A percentile compares a stretch with the other conserved stretches of the same genome.
phyloP scores from a whole-genome alignment of 2,797 vertebrate species.

The Danio jaintianensis region DNA sequence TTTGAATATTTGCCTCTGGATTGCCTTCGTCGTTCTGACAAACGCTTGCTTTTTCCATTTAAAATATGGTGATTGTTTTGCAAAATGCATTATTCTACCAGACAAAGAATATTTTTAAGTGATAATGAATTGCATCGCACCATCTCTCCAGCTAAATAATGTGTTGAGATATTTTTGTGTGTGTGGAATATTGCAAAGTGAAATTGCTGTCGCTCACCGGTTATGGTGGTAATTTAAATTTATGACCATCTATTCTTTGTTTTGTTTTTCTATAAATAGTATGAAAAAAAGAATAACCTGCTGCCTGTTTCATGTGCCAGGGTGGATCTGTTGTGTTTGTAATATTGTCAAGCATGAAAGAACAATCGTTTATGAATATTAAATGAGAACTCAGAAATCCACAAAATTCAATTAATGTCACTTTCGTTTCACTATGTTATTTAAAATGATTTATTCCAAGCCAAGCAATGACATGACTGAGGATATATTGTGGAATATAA shows the following conservation, averaged over 20 bases:
- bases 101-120: constrained; percentile 7
- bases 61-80: not conserved
- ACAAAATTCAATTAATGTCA: constrained; percentile 1
- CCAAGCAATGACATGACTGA: not conserved
- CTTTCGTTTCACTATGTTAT: not conserved
- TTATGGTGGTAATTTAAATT: not conserved
- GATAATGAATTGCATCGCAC: not conserved
- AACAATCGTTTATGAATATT: constrained; percentile 8
- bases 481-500: no score
- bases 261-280: constrained; percentile 1
- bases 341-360: not conserved
- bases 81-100: not conserved
- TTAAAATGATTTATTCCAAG: not conserved
- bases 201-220: not conserved
- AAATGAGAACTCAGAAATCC: not conserved
- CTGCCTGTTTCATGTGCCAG: not conserved
- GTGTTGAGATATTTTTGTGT: constrained; percentile 2
- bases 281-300: not conserved
- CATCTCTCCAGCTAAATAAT: not conserved
- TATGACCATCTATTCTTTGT: not conserved
- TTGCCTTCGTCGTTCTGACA: not conserved
- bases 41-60: not conserved
- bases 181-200: not conserved
- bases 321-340: not conserved
- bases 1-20: not conserved